Percentiles rank a stretch among this genome's conserved stretches.
Evolutionary conservation across 2,888 invertebrate species (phyloP).

Genomic region (Penaeus monodon): DNA sequence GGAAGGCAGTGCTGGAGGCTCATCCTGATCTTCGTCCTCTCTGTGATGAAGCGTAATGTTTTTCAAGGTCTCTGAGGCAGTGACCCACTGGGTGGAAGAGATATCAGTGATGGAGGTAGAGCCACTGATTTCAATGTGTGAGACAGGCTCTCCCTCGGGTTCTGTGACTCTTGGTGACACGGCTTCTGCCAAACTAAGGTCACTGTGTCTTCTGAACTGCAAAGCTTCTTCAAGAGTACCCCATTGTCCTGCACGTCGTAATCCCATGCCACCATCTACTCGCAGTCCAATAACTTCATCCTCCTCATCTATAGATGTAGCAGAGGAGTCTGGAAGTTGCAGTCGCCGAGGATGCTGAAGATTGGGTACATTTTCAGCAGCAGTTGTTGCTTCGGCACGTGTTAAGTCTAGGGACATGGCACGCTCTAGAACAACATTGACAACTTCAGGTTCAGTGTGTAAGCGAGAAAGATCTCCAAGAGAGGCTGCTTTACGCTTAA

Average conservation of each 20-base stretch:
- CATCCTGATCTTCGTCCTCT: constrained; percentile 33
- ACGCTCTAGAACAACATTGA: constrained; percentile 48
- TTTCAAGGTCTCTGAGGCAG: constrained; percentile 44
- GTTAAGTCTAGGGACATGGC: constrained; percentile 58
- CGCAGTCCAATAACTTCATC: constrained; percentile 38
- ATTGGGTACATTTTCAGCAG: constrained; percentile 31
- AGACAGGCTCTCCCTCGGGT: constrained; percentile 37
- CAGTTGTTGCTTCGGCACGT: constrained; percentile 39
- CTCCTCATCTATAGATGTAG: constrained; percentile 59
- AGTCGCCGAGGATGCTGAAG: constrained; percentile 44
- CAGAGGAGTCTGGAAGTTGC: constrained; percentile 60
- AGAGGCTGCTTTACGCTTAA: constrained; percentile 61
- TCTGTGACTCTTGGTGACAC: constrained; percentile 34
- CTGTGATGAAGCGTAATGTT: constrained; percentile 37
- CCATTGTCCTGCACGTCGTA: constrained; percentile 57
- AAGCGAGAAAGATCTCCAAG: constrained; percentile 60
- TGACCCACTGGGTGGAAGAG: constrained; percentile 53
- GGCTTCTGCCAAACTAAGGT: constrained; percentile 38
- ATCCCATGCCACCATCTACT: constrained; percentile 38
- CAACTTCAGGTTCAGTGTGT: constrained; percentile 46
- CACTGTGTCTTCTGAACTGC: constrained; percentile 39
- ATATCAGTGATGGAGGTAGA: constrained; percentile 52
- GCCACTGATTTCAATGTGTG: constrained; percentile 62
- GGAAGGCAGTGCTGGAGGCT: constrained; percentile 41
- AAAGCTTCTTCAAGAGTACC: constrained; percentile 58